Percentiles rank a stretch among this genome's conserved stretches.
Conservation (phyloP, 1,140 invertebrate genomes). For the Calephelis nemesis region DNA sequence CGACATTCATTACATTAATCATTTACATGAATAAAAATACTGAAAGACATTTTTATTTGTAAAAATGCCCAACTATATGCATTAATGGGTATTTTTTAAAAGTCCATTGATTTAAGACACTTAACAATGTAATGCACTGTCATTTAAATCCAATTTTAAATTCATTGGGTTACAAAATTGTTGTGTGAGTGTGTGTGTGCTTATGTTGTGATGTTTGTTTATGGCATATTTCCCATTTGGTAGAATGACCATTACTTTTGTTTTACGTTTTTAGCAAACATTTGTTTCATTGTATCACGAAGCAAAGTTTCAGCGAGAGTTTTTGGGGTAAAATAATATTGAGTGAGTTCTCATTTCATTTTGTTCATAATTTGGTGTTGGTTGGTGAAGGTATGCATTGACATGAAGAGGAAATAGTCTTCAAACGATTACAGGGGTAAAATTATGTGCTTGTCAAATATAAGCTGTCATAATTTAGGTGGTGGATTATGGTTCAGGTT, state of each 20-base stretch:
- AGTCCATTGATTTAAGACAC: constrained; percentile 39
- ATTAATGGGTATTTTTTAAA: constrained; percentile 48
- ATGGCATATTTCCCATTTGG: constrained; percentile 8
- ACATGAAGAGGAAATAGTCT: constrained; percentile 22
- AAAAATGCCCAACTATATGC: constrained; percentile 45
- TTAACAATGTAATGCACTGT: constrained; percentile 47
- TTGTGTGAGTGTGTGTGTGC: constrained; percentile 48
- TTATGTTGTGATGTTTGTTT: constrained; percentile 40
- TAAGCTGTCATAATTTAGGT: constrained; percentile 16
- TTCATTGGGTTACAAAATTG: constrained; percentile 48
- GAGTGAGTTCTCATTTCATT: constrained; percentile 71
- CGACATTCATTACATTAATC: constrained; percentile 42
- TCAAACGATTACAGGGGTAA: not conserved
- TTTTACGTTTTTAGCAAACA: constrained; percentile 16
- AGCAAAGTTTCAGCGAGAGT: constrained; percentile 28
- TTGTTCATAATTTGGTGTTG: constrained; percentile 64
- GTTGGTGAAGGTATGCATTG: constrained; percentile 51
- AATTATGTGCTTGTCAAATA: constrained; percentile 22
- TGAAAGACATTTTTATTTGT: constrained; percentile 25
- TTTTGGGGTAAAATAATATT: constrained; percentile 51
- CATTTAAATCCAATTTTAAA: constrained; percentile 39
- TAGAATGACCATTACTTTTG: constrained; percentile 1
- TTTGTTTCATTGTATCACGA: constrained; percentile 17
- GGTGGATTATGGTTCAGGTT: not conserved
- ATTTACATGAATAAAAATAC: constrained; percentile 28